Base-by-base conservation (phyloP, 2,888 invertebrate genomes). In the Tortricodes alternella region DNA sequence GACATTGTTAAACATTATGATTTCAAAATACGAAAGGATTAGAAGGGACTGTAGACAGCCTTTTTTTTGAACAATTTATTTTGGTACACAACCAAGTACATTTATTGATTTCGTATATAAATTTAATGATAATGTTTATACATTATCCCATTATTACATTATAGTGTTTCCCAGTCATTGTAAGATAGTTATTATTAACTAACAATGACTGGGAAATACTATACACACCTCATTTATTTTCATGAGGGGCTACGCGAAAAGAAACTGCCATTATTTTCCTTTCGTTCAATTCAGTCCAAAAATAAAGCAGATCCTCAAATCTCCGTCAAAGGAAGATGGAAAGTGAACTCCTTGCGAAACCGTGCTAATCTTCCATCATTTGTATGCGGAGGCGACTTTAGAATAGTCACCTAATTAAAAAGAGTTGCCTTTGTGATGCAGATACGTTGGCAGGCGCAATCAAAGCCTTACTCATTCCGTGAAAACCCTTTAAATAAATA, bases 321-420 rank as follows among this genome's bases (percentile, higher is more conserved):
- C 65, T 62, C 64, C 61, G 64, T 73, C 75, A 76, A 79, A 78
- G 75, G 70, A 74, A 74, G 76, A 73, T 73, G 59, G 67, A 70
- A 73, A 70, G 71, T 65, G 67, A 56, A 59, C 53, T 53, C 37
- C 63, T 67, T 64, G 66, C 65, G 66, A 68, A 74, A 73, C 74
- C 64, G 72, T 58, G 72, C 71, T 75, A 80, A 81, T 80, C 78
- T 79, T 67, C 70, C 61, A 77, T 83, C 80, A 83, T 84, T 84
- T 80, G 76, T 81, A 83, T 84, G 82, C 83, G 69, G 73, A 69
- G 67, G 67, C 62, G 71, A 75, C 76, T 71, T 71, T 67, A 68
- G 71, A 82, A 82, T 81, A 80, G 83, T 79, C 80, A 73, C 74
- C 78, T 84, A 83, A 85, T 85, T 85, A 83, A 85, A 83, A 85